Evolutionary conservation across 2,888 invertebrate species (phyloP).

Genomic region (Clostera curtula): DNA sequence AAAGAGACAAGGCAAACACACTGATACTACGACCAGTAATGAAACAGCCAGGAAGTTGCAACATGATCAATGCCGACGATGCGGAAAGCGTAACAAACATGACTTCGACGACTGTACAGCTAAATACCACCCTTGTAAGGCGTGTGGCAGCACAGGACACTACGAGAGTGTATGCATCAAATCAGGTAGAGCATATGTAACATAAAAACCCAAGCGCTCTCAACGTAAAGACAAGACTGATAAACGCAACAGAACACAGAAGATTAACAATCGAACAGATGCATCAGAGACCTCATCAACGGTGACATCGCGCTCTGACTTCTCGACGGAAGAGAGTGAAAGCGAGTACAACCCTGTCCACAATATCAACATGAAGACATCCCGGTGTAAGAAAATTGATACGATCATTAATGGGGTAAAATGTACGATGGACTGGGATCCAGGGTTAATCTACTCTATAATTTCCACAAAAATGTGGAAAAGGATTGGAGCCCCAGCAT

Average conservation of each 20-base stretch:
- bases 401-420: background rate
- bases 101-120: background rate
- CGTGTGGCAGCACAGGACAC: background rate
- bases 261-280: background rate
- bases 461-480: background rate
- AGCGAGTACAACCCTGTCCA: too few species aligned
- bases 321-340: background rate
- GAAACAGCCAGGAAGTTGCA: too few species aligned
- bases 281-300: background rate
- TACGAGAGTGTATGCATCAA: background rate
- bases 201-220: background rate
- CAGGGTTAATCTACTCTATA: background rate
- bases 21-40: too few species aligned
- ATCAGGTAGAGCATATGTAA: background rate
- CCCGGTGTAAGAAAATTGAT: background rate
- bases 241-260: background rate
- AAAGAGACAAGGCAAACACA: background rate
- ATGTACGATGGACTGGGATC: background rate
- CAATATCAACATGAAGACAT: too few species aligned
- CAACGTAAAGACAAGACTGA: background rate
- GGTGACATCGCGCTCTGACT: background rate
- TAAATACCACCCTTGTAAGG: background rate
- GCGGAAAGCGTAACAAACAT: background rate
- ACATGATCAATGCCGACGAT: background rate
- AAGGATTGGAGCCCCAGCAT: background rate